Evolutionary conservation across 2,888 invertebrate genomes (phyloP).

Genomic region (Epirrhoe tristata): DNA sequence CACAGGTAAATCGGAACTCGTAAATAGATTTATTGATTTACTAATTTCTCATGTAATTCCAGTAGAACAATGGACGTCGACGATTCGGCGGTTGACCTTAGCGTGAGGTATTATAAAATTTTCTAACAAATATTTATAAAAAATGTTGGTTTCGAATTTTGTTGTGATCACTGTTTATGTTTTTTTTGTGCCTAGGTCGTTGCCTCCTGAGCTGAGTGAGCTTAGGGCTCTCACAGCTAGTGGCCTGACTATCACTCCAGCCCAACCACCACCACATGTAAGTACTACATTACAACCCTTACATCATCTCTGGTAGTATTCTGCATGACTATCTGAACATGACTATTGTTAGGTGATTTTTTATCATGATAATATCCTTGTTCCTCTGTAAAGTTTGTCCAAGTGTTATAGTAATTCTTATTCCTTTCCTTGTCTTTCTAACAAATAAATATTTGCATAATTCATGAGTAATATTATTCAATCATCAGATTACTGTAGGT

Average conservation of each 20-base stretch:
- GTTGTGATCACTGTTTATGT: slow-evolving; percentile 7
- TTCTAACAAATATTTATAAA: slow-evolving; percentile 31
- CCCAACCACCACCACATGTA: slow-evolving; percentile 85
- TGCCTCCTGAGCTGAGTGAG: slow-evolving; percentile 84
- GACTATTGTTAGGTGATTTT: neutral
- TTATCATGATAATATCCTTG: neutral
- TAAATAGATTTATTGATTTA: slow-evolving; percentile 52
- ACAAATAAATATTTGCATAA: slow-evolving; percentile 22
- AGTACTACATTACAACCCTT: slow-evolving; percentile 47
- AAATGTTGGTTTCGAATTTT: slow-evolving; percentile 29
- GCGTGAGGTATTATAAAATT: slow-evolving; percentile 87
- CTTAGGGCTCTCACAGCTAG: slow-evolving; percentile 86
- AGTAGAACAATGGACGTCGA: slow-evolving; percentile 93
- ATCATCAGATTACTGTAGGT: neutral
- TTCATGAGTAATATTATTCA: slow-evolving; percentile 1
- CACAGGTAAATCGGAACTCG: slow-evolving; percentile 26
- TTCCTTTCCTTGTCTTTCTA: neutral
- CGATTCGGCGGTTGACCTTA: slow-evolving; percentile 95
- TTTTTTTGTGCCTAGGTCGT: slow-evolving; percentile 61
- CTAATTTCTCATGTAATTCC: slow-evolving; percentile 57
- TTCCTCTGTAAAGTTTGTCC: neutral
- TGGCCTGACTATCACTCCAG: slow-evolving; percentile 87
- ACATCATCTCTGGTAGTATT: neutral
- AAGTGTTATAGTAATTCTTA: neutral
- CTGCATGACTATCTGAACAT: neutral